phyloP scores from a whole-genome alignment of 1,140 invertebrate species.

The Heliconius hewitsoni region DNA sequence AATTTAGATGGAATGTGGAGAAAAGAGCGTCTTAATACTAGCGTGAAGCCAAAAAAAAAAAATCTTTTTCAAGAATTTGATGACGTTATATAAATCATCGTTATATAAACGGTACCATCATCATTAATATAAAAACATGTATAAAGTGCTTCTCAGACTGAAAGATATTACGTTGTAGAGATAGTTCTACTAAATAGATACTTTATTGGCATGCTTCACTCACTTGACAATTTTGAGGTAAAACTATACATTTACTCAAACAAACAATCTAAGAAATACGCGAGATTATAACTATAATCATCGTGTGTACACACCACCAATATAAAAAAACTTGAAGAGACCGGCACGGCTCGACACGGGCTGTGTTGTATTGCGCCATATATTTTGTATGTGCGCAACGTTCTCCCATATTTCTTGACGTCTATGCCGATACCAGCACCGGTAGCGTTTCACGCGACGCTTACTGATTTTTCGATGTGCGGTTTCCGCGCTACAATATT shows the following conservation, averaged over 20 bases:
- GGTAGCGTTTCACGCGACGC: conserved; percentile 73
- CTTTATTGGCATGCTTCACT: too few relatives aligned
- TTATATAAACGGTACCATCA: too few relatives aligned
- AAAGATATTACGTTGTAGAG: too few relatives aligned
- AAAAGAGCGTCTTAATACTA: too few relatives aligned
- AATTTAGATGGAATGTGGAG: too few relatives aligned
- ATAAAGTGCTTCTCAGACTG: too few relatives aligned
- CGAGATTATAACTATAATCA: conserved; percentile 29
- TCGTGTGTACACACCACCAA: neutral
- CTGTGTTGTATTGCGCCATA: conserved; percentile 53
- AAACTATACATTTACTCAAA: neutral
- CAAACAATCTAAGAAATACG: neutral
- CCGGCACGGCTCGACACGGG: conserved; percentile 61
- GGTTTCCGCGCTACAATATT: conserved; percentile 68
- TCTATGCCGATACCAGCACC: conserved; percentile 63
- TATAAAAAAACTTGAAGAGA: conserved; percentile 44
- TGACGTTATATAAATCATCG: too few relatives aligned
- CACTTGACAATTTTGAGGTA: neutral
- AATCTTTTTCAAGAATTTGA: too few relatives aligned
- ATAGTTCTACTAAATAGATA: too few relatives aligned
- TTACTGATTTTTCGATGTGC: conserved; percentile 70
- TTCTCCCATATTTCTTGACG: conserved; percentile 69
- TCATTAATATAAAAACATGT: neutral
- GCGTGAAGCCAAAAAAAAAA: too few relatives aligned
- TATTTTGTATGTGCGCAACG: conserved; percentile 66